Percentiles rank a stretch among this genome's conserved stretches.
Conservation (phyloP, 2,888 invertebrate genomes). For the Diarsia mendica region DNA sequence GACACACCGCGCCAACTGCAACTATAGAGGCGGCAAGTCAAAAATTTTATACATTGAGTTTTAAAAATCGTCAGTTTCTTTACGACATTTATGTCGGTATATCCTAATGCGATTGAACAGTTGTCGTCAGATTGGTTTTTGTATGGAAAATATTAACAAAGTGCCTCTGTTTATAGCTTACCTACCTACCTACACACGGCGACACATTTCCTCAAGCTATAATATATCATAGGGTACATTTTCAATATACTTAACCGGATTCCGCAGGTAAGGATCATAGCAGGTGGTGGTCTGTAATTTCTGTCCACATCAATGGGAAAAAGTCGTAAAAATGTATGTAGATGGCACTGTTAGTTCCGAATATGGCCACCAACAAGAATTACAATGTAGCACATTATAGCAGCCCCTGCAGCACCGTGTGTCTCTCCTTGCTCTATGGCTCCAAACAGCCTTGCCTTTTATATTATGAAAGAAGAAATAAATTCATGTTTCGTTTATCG, state of each 20-base stretch:
- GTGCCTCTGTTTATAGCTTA: not conserved
- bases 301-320: not conserved
- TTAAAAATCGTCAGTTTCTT: not conserved
- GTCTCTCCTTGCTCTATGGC: no score
- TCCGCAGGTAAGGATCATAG: not conserved
- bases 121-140: not conserved
- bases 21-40: not conserved
- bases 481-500: slow-evolving; percentile 34
- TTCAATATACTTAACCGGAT: no score
- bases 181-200: no score
- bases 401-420: no score
- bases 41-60: no score
- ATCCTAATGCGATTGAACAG: not conserved
- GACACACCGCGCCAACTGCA: not conserved
- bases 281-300: not conserved
- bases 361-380: not conserved
- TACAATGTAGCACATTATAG: not conserved
- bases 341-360: not conserved
- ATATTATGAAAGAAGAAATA: slow-evolving; percentile 36
- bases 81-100: not conserved
- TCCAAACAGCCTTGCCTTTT: slow-evolving; percentile 4
- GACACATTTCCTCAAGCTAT: no score
- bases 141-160: not conserved
- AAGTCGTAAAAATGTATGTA: not conserved
- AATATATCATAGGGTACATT: no score